Percentiles rank a stretch among this genome's conserved stretches.
These are phyloP conservation scores for Esperia sulphurella DNA, from an alignment of 2,888 invertebrate genomes.

Conservation along the genomic window DNA sequence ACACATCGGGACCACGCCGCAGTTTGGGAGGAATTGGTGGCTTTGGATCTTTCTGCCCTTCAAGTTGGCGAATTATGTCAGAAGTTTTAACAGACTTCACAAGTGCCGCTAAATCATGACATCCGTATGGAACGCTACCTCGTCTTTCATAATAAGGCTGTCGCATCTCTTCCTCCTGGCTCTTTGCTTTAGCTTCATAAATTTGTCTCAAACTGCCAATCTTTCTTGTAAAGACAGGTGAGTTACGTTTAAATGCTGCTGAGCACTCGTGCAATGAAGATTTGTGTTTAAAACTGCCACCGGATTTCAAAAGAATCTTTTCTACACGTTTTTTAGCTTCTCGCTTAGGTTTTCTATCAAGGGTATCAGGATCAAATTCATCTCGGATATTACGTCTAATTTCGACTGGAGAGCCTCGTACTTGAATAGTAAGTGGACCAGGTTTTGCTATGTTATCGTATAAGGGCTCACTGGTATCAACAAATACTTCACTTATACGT, in stretches of 20 bases:
- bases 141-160: conserved; percentile 51
- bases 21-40: conserved; percentile 68
- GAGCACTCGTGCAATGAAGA: conserved; percentile 45
- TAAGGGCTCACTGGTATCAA: conserved; percentile 77
- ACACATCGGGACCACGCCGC: conserved; percentile 43
- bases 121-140: conserved; percentile 53
- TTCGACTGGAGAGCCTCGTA: conserved; percentile 86
- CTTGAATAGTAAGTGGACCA: conserved; percentile 90
- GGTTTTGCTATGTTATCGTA: conserved; percentile 81
- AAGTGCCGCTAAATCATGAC: conserved; percentile 50
- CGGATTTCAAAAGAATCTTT: conserved; percentile 81
- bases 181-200: conserved; percentile 84
- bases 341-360: conserved; percentile 85
- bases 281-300: conserved; percentile 85
- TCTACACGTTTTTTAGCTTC: conserved; percentile 64
- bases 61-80: conserved; percentile 54
- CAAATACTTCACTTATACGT: conserved; percentile 84
- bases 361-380: conserved; percentile 90
- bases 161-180: conserved; percentile 41
- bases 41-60: conserved; percentile 47
- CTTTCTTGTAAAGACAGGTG: conserved; percentile 72
- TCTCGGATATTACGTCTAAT: conserved; percentile 83
- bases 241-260: conserved; percentile 39
- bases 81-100: conserved; percentile 49
- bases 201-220: conserved; percentile 88